Evolutionary conservation across 2,113 vertebrate species (phyloP).

Genomic region (Megalops atlanticus): DNA sequence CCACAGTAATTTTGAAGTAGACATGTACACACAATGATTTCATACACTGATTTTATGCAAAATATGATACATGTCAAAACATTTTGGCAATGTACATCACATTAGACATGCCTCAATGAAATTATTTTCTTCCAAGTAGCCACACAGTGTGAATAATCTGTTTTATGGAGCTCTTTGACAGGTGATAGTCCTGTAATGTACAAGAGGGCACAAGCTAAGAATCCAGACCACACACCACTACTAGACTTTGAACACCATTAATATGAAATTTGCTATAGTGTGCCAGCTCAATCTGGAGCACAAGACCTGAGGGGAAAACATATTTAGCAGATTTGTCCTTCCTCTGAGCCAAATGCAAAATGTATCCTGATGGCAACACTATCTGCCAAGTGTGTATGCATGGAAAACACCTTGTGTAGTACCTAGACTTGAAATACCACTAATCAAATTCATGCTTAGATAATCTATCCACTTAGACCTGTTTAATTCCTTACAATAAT

Average conservation of each 20-base stretch:
- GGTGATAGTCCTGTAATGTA: neutral
- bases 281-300: neutral
- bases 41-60: neutral
- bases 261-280: neutral
- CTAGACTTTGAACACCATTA: neutral
- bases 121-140: neutral
- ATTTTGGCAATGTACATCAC: neutral
- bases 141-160: no score
- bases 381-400: neutral
- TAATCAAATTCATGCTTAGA: no score
- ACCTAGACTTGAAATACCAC: no score
- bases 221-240: neutral
- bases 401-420: no score
- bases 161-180: neutral
- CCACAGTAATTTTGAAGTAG: neutral
- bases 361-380: neutral
- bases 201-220: neutral
- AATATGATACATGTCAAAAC: neutral
- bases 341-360: neutral
- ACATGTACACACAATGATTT: neutral
- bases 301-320: neutral
- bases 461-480: no score
- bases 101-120: neutral
- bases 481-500: no score
- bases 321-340: conserved; percentile 6